phyloP scores from a whole-genome alignment of 2,888 invertebrate genomes.

The Notodonta ziczac region DNA sequence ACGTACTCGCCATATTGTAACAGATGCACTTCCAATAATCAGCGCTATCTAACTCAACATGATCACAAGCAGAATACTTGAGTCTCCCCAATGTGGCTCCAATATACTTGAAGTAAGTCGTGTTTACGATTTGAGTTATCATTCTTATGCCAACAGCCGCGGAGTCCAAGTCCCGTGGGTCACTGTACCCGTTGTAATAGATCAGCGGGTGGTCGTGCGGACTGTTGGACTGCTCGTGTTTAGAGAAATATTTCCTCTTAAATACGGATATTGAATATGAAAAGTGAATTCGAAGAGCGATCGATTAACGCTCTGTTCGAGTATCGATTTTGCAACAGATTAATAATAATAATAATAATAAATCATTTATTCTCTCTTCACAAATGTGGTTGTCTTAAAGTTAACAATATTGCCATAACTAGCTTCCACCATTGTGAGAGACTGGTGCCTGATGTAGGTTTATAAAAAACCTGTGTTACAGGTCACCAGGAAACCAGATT shows the following conservation, averaged over 20 bases:
- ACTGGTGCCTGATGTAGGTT: too few relatives aligned
- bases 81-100: neutral
- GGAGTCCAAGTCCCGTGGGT: neutral
- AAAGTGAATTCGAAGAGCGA: neutral
- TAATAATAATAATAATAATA: too few relatives aligned
- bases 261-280: neutral
- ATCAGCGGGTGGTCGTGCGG: neutral
- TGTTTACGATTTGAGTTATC: slow-evolving; percentile 1
- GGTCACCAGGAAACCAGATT: too few relatives aligned
- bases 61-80: slow-evolving; percentile 6
- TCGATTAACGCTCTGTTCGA: neutral
- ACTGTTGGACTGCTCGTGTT: neutral
- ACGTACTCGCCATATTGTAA: neutral
- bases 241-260: neutral
- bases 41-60: slow-evolving; percentile 42
- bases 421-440: too few relatives aligned
- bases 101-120: slow-evolving; percentile 4
- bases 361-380: too few relatives aligned
- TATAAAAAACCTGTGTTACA: too few relatives aligned
- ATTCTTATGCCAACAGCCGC: neutral
- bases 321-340: neutral
- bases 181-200: neutral
- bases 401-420: too few relatives aligned
- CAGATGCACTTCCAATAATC: slow-evolving; percentile 19
- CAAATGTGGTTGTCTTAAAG: too few relatives aligned